phyloP scores from a whole-genome alignment of 1,140 invertebrate genomes.

The Drosophila lacertosa region DNA sequence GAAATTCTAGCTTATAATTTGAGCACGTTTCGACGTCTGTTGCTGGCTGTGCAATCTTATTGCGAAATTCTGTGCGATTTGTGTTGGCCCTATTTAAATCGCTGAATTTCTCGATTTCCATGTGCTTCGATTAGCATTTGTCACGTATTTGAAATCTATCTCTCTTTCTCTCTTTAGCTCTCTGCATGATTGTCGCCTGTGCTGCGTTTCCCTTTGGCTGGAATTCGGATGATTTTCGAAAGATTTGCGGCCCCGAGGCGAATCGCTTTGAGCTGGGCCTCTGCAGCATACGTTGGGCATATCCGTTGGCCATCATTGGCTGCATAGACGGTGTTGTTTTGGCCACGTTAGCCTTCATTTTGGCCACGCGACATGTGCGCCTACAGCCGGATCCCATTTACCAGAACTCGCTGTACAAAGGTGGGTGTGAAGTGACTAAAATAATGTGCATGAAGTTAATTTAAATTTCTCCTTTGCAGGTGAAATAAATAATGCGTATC shows the following conservation, averaged over 20 bases:
- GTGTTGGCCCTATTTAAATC: slow-evolving; percentile 10
- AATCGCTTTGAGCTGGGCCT: slow-evolving; percentile 90
- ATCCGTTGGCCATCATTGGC: slow-evolving; percentile 95
- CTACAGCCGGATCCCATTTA: slow-evolving; percentile 93
- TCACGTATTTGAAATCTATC: slow-evolving; percentile 26
- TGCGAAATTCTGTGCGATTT: slow-evolving; percentile 4
- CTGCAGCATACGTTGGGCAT: slow-evolving; percentile 97
- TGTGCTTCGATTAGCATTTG: slow-evolving; percentile 34
- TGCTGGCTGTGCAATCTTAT: slow-evolving; percentile 24
- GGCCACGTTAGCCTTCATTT: slow-evolving; percentile 95
- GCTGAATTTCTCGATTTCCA: no score
- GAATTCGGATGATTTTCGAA: slow-evolving; percentile 92
- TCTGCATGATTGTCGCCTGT: slow-evolving; percentile 93
- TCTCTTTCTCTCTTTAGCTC: slow-evolving; percentile 86
- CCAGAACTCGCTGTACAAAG: slow-evolving; percentile 87
- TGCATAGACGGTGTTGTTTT: slow-evolving; percentile 95
- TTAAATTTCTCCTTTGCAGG: slow-evolving; percentile 85
- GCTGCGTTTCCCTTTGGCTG: slow-evolving; percentile 97
- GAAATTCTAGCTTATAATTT: slow-evolving; percentile 18
- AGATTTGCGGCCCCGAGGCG: slow-evolving; percentile 93
- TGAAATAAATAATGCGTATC: slow-evolving; percentile 93
- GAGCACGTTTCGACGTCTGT: slow-evolving; percentile 50
- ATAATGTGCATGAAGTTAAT: not conserved
- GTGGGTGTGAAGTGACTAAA: slow-evolving; percentile 69
- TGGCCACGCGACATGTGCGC: slow-evolving; percentile 94